Evolutionary conservation across 1,140 invertebrate genomes (phyloP), one percentile per base, ranked within the genome.

Genomic region (Grapholita molesta): DNA sequence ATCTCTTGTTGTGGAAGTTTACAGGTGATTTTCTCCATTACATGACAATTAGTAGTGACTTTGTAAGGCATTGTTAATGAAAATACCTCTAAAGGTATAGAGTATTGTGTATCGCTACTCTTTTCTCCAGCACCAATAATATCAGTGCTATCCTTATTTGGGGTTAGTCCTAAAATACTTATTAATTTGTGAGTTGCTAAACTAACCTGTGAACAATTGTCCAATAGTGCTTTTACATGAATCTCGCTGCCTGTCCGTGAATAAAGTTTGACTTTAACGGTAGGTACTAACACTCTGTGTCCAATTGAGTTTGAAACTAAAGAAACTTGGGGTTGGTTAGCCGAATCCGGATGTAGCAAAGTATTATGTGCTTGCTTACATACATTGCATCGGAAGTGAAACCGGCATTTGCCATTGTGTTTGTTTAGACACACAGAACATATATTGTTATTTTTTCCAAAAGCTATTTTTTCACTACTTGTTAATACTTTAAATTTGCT

Each of bases 361-460:
- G 67, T 68, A 32, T 28, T 57, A 64, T 68, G 53, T 3, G 48
- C 0, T 23, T 68, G n/a, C n/a, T 68, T 68, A 28, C 67, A 68
- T n/a, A 38, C n/a, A 38, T 18, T 55, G 33, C 68, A 69, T 18
- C 61, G 32, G 23, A 69, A 69, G 15, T 52, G 55, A 64, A 42
- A 69, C 23, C 35, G 33, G 25, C 68, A 69, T 64, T 64, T 64
- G 3, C 55, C 61, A 64, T 24, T 48, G 35, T 69, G 68, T 11
- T 21, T 7, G 24, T 69, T 69, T 7, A 69, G 32, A 24, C 68
- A 69, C 6, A 48, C 52, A 30, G 38, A 64, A 15, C 68, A 69
- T 24, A 69, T 18, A 12, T 6, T 61, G 24, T 15, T 55, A 28
- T 32, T 67, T 55, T 67, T 52, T 28, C 42, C 11, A 12, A 30